These are phyloP conservation scores for Umimayanthus kanabou DNA, from an alignment of 92 coral and sea anemone genomes.

Conservation along the genomic window DNA sequence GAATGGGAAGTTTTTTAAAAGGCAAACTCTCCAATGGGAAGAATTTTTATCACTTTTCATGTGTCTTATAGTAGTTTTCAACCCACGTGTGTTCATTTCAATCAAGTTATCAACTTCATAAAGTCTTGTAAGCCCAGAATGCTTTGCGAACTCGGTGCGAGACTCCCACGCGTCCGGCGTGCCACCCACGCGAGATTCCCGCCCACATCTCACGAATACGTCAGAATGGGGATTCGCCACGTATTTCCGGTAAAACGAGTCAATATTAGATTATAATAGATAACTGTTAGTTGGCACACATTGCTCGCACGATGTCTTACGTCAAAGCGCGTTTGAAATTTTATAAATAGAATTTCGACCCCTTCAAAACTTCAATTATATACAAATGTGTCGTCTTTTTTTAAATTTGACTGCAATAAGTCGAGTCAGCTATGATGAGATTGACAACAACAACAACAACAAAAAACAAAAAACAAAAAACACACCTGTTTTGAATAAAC, in stretches of 20 bases:
- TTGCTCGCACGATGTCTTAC: slow-evolving; percentile 28
- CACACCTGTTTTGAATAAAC: too few species aligned
- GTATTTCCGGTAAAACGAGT: slow-evolving; percentile 25
- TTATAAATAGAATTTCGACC: not conserved
- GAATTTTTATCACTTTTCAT: slow-evolving; percentile 31
- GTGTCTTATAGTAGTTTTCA: slow-evolving; percentile 37
- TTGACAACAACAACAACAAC: too few species aligned
- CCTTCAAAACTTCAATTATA: not conserved
- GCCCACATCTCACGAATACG: slow-evolving; percentile 37
- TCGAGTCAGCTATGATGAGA: too few species aligned
- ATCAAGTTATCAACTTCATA: slow-evolving; percentile 18
- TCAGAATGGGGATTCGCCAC: slow-evolving; percentile 40
- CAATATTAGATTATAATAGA: not conserved
- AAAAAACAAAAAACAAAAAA: too few species aligned
- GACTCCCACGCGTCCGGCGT: slow-evolving; percentile 46
- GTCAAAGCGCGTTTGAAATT: slow-evolving; percentile 16
- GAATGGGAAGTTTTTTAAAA: slow-evolving; percentile 13
- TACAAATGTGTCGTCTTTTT: too few species aligned
- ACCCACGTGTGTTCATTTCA: slow-evolving; percentile 40
- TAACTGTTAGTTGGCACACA: slow-evolving; percentile 7
- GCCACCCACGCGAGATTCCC: slow-evolving; percentile 34
- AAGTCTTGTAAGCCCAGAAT: not conserved
- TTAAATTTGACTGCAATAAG: too few species aligned
- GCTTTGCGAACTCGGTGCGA: slow-evolving; percentile 14
- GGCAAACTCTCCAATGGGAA: slow-evolving; percentile 9